Base-by-base conservation (phyloP, 2,888 invertebrate genomes). In the Hemaris fuciformis region DNA sequence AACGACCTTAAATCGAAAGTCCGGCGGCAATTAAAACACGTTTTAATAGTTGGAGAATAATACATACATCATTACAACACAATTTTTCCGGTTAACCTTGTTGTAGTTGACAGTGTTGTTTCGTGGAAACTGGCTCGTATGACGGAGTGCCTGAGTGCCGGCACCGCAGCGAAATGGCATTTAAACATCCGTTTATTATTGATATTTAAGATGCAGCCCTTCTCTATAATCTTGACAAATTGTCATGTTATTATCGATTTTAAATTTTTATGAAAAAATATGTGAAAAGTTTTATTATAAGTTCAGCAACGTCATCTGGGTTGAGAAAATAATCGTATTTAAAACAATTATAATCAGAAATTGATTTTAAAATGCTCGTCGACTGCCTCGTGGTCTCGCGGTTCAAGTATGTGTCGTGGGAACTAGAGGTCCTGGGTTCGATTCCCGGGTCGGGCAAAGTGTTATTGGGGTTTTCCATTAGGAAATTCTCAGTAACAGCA, bases 31-130 rank as follows among this genome's bases (percentile, higher is more conserved):
- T 76, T 77, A 75, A 73, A 73, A 77, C 71, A 62, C 71, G 75
- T 74, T 72, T 72, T 70, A 70, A 74, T 74, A 66, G 69, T 66
- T 69, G 72, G 71, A 69, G 65, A 72, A 73, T 67, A 73, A 63
- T 66, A 62, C 64, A 70, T 66, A 66, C 66, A 68, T 71, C 71
- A 67, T 61, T 69, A 65, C 60, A 62, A 58, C 62, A 25, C 31
- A 59, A 58, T 62, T 70, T 76, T 81, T 82, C 83, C 81, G 77
- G 79, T 74, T 79, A 71, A 65, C 80, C 80, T 80, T 80, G 79
- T 71, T 66, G 70, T 67, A 72, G 75, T 76, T 80, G 78, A 79
- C 79, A 75, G 64, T 56, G 68, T 64, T 63, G 66, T 72, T 77
- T 69, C 65, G 67, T 67, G 71, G 67, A 73, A 76, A 76, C 70